Conservation (phyloP, 2,797 vertebrate species). For the Poeciliopsis gracilis region DNA sequence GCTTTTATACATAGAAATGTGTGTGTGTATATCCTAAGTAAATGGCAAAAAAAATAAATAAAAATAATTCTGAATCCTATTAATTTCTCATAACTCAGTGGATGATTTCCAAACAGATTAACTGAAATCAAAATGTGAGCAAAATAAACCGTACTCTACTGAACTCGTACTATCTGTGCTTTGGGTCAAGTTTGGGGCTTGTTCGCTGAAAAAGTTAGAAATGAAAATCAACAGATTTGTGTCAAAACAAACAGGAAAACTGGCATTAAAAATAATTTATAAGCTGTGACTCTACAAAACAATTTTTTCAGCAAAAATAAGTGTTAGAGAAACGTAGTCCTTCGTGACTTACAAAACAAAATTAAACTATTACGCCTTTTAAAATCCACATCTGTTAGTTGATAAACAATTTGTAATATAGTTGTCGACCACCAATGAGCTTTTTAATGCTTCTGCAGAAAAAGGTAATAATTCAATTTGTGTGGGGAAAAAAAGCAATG, state of each 20-base stretch:
- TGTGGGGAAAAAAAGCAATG: background rate
- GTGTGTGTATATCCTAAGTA: background rate
- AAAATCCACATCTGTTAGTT: background rate
- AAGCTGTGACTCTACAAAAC: background rate
- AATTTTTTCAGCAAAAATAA: background rate
- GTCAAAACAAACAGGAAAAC: background rate
- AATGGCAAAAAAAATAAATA: background rate
- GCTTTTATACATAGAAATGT: background rate
- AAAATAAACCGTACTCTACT: background rate
- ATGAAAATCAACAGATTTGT: background rate
- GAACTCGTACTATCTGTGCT: background rate
- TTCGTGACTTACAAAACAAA: background rate
- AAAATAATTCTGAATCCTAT: background rate
- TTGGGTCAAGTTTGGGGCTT: background rate
- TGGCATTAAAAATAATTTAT: background rate
- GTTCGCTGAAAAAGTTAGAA: background rate
- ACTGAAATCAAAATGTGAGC: background rate
- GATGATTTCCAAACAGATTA: background rate
- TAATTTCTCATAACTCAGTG: background rate
- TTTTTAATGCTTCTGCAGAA: background rate
- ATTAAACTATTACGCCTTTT: background rate
- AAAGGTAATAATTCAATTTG: background rate
- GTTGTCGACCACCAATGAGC: background rate
- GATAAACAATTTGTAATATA: background rate
- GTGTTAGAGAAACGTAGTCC: background rate